Conservation (phyloP, 2,797 vertebrate genomes). For the Podargus strigoides region DNA sequence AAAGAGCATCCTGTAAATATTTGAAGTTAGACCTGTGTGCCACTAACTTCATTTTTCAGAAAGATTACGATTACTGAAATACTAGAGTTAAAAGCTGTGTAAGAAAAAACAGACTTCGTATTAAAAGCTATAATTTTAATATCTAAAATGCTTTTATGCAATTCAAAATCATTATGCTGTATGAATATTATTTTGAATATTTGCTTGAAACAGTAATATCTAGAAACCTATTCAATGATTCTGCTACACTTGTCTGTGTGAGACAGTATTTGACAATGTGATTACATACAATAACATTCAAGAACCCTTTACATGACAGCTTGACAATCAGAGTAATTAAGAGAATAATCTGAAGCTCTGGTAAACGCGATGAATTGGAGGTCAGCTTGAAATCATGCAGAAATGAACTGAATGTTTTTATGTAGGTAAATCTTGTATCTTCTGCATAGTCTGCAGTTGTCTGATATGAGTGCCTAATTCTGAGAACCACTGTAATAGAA, state of each 20-base stretch:
- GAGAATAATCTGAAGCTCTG: not conserved
- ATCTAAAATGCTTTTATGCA: not conserved
- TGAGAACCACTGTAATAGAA: not conserved
- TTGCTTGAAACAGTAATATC: not conserved
- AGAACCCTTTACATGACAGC: not conserved
- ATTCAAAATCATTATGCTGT: not conserved
- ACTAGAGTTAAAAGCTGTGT: not conserved
- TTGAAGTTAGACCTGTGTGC: not conserved
- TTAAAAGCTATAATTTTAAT: not conserved
- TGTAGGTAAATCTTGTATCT: not conserved
- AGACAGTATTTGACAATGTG: not conserved
- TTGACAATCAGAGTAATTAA: not conserved
- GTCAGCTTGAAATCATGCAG: not conserved
- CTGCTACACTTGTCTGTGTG: not conserved
- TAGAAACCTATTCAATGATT: not conserved
- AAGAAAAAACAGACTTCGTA: not conserved
- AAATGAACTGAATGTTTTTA: not conserved
- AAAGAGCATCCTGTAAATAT: not conserved
- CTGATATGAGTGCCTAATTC: not conserved
- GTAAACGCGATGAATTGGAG: not conserved
- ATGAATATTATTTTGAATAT: not conserved
- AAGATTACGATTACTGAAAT: not conserved
- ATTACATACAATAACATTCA: not conserved
- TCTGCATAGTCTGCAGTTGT: not conserved
- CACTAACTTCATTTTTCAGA: not conserved